Conservation (phyloP, 2,797 vertebrate species). For the Odontamblyopus lacepedii region DNA sequence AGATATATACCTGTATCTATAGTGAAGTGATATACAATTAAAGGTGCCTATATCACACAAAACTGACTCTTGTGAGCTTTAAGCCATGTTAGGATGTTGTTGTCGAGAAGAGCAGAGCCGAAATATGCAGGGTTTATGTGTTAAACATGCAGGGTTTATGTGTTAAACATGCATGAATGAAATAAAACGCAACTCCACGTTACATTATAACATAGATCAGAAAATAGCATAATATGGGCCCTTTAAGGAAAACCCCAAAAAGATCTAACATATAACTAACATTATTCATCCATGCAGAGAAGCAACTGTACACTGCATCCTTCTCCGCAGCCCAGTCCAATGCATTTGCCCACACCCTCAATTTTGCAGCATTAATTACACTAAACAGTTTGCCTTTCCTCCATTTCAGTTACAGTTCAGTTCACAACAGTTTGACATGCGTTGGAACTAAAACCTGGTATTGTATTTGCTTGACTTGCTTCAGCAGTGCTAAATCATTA, state of each 20-base stretch:
- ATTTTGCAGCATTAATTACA: constrained; percentile 15
- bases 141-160: no score
- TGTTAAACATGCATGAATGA: no score
- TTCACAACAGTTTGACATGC: not conserved
- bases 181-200: no score
- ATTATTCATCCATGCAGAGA: not conserved
- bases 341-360: constrained; percentile 18
- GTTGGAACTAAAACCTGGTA: not conserved
- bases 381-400: constrained; percentile 1
- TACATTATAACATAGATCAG: no score
- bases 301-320: not conserved
- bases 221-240: no score
- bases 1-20: not conserved
- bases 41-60: not conserved
- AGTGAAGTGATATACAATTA: not conserved
- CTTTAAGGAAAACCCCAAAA: not conserved
- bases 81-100: no score
- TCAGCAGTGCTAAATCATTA: not conserved
- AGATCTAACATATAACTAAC: not conserved
- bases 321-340: constrained; percentile 3
- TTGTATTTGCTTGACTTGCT: not conserved
- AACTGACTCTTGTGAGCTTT: no score
- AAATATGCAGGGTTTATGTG: no score
- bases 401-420: not conserved
- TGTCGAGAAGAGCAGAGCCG: no score